Conservation (phyloP, 2,888 invertebrate species). For the Epistrophe eligans region DNA sequence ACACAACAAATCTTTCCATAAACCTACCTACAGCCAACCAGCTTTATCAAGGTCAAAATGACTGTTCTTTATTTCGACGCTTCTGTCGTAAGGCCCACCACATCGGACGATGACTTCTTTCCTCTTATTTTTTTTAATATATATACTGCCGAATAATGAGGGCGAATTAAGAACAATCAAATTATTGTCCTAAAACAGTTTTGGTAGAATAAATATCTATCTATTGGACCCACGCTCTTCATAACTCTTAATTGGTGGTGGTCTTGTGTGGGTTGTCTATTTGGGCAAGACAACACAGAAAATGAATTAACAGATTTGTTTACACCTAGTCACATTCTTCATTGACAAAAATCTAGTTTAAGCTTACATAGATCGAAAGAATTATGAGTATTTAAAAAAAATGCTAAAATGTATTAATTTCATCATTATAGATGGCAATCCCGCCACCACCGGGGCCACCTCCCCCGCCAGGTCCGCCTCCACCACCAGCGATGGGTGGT, state of each 20-base stretch:
- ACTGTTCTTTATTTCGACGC: constrained; percentile 33
- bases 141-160: constrained; percentile 9
- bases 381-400: constrained; percentile 10
- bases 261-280: constrained; percentile 43
- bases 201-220: constrained; percentile 14
- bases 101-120: constrained; percentile 63
- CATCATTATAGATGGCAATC: constrained; percentile 82
- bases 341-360: not conserved
- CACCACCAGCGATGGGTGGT: constrained; percentile 85
- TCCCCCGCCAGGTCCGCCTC: constrained; percentile 88
- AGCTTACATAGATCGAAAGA: constrained; percentile 1
- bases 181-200: constrained; percentile 31
- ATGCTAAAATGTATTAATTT: constrained; percentile 21
- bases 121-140: constrained; percentile 10
- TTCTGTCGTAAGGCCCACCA: constrained; percentile 24
- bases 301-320: constrained; percentile 11
- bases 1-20: constrained; percentile 42
- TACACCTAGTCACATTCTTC: not conserved
- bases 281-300: constrained; percentile 24
- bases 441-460: constrained; percentile 87
- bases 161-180: constrained; percentile 53
- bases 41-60: constrained; percentile 60
- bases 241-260: constrained; percentile 25
- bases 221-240: constrained; percentile 32
- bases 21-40: constrained; percentile 14